phyloP scores from a whole-genome alignment of 2,888 invertebrate species.

The Zonitis immaculata region DNA sequence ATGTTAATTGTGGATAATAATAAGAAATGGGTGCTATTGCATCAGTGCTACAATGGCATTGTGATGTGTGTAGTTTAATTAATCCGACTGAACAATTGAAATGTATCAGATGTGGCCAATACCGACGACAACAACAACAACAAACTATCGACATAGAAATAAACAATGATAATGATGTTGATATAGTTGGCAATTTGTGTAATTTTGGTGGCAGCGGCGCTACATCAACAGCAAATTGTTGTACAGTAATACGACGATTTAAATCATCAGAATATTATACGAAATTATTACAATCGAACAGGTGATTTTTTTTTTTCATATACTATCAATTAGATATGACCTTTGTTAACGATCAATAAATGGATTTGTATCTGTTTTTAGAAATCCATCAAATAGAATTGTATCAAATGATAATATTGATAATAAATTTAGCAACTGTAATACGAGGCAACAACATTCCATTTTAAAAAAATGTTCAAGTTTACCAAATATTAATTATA shows the following conservation, averaged over 20 bases:
- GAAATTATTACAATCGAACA: slow-evolving; percentile 1
- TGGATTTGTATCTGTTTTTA: not conserved
- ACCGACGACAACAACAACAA: slow-evolving; percentile 42
- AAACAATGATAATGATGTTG: slow-evolving; percentile 38
- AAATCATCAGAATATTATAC: slow-evolving; percentile 24
- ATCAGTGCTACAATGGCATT: slow-evolving; percentile 91
- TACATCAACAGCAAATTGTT: slow-evolving; percentile 28
- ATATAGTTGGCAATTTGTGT: slow-evolving; percentile 15
- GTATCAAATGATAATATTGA: not conserved
- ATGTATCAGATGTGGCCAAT: slow-evolving; percentile 78
- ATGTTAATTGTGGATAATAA: not conserved
- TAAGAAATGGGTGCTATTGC: slow-evolving; percentile 81
- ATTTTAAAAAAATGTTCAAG: slow-evolving; percentile 23
- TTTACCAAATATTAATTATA: slow-evolving; percentile 23
- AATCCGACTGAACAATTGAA: slow-evolving; percentile 80
- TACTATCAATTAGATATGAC: not conserved
- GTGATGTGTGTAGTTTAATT: slow-evolving; percentile 81
- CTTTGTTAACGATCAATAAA: not conserved
- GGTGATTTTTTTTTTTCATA: not conserved
- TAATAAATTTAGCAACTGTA: not conserved
- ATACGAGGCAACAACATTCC: not conserved
- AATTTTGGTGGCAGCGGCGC: slow-evolving; percentile 34
- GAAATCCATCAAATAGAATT: not conserved
- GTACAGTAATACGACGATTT: slow-evolving; percentile 43
- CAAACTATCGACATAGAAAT: slow-evolving; percentile 15